Evolutionary conservation across 2,113 vertebrate genomes (phyloP), one percentile per base, ranked within the genome.

Genomic region (Phaetusa simplex): DNA sequence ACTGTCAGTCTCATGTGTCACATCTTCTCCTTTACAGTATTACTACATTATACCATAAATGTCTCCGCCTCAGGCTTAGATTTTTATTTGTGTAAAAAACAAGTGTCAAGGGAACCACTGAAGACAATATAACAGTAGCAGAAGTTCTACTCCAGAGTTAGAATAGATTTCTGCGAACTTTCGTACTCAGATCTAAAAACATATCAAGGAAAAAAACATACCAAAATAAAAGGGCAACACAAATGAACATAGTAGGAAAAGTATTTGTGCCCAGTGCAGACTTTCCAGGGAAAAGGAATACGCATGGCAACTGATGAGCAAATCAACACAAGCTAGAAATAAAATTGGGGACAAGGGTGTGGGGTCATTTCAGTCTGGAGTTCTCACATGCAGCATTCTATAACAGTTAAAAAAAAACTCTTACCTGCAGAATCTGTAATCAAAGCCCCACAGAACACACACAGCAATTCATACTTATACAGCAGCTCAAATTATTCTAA

Each of bases 361-460:
- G 77, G 97, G 97, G 89, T 97, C 96, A 69, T 93, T 97, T 97
- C 87, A 96, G 79, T 97, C 94, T 92, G 82, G 61, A 96, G 86
- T 73, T 97, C 83, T 97, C 83, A 97, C 98, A 98, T 98, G 98
- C 98, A 98, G 96, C 98, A 98, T 98, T 98, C 98, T 98, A 71
- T 84, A 97, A 97, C 47, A 88, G 86, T 97, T 91, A 81, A 64
- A 88, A 93, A 88, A 40, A 61, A 95, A 70, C 19, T 96, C 98
- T 98, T 98, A 98, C 98, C 98, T 98, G 96, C 94, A 71, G 92
- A 95, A 97, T 97, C 97, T 98, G 97, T 82, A 97, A 97, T 94
- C 93, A 97, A 98, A 98, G 86, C 64, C 97, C 98, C 96, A 97
- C 40, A 98, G 83, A 97, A 97, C 80, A 97, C 14, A 97, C 49